phyloP scores from a whole-genome alignment of 2,888 invertebrate genomes.

The Plagodis pulveraria region DNA sequence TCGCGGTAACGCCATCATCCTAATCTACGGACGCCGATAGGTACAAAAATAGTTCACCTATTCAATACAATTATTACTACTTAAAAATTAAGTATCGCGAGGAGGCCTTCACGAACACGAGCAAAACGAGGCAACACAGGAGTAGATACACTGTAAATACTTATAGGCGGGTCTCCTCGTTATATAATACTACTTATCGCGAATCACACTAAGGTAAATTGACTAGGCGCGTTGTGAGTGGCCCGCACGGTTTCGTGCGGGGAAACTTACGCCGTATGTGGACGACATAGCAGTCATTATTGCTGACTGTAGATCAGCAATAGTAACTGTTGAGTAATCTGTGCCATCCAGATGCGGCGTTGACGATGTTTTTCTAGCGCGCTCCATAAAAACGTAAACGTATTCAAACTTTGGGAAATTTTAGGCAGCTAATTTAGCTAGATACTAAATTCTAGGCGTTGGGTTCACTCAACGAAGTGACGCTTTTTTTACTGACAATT shows the following conservation, averaged over 20 bases:
- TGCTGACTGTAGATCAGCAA: not conserved
- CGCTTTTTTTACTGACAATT: too few relatives aligned
- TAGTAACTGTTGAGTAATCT: not conserved
- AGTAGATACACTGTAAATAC: constrained; percentile 43
- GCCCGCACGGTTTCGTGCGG: constrained; percentile 50
- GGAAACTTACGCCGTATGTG: constrained; percentile 3
- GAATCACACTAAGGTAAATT: constrained; percentile 85
- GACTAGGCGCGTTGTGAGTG: constrained; percentile 81
- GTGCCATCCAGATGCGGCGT: not conserved
- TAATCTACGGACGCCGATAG: constrained; percentile 79
- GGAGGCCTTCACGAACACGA: constrained; percentile 56
- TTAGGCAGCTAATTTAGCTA: too few relatives aligned
- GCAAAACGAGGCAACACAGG: constrained; percentile 24
- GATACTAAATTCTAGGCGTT: too few relatives aligned
- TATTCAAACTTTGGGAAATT: too few relatives aligned
- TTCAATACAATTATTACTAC: constrained; percentile 82
- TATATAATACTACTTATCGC: constrained; percentile 71
- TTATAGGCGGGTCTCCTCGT: constrained; percentile 38
- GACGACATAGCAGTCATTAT: not conserved
- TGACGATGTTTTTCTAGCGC: not conserved
- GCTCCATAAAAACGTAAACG: too few relatives aligned
- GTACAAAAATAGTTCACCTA: constrained; percentile 85
- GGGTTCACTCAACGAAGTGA: too few relatives aligned
- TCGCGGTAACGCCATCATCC: constrained; percentile 76
- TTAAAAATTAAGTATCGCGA: constrained; percentile 82